Conservation (phyloP, 2,797 vertebrate genomes). For the Ispidina lecontei region DNA sequence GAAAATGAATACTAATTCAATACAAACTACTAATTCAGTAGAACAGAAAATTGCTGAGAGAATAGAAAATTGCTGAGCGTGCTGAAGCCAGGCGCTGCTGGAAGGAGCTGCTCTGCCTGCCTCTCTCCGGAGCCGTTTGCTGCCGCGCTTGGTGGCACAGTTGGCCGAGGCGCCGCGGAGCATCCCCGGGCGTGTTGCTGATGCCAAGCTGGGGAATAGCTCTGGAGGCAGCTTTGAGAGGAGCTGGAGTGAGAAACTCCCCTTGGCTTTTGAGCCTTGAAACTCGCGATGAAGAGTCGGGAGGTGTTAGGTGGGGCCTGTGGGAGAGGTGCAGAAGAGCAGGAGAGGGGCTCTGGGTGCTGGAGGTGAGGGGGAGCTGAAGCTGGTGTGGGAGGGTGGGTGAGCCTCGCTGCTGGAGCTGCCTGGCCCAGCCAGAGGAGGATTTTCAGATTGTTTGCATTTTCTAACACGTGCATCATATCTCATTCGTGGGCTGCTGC, state of each 20-base stretch:
- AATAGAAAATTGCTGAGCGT: slow-evolving; percentile 67
- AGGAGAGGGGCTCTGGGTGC: neutral
- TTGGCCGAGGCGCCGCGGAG: accelerated
- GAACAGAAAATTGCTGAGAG: slow-evolving; percentile 78
- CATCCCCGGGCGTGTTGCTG: neutral
- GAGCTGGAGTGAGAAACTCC: accelerated
- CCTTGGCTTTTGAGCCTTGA: accelerated
- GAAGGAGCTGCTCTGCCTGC: neutral
- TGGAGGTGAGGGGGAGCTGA: neutral
- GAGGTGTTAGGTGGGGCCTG: neutral
- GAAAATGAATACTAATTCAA: slow-evolving; percentile 83
- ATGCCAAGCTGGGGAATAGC: accelerated
- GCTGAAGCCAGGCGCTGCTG: slow-evolving; percentile 11
- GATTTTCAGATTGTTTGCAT: neutral
- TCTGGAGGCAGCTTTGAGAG: neutral
- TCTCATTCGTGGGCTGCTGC: neutral
- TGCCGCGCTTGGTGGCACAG: neutral
- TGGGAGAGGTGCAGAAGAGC: neutral
- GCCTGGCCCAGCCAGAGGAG: neutral
- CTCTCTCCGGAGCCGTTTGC: neutral
- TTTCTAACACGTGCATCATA: accelerated
- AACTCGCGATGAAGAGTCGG: accelerated
- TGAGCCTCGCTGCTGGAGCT: neutral
- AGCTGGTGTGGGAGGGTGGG: neutral
- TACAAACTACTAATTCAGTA: slow-evolving; percentile 78